These are phyloP conservation scores for Selenia dentaria DNA, from an alignment of 2,888 invertebrate genomes.

Conservation along the genomic window DNA sequence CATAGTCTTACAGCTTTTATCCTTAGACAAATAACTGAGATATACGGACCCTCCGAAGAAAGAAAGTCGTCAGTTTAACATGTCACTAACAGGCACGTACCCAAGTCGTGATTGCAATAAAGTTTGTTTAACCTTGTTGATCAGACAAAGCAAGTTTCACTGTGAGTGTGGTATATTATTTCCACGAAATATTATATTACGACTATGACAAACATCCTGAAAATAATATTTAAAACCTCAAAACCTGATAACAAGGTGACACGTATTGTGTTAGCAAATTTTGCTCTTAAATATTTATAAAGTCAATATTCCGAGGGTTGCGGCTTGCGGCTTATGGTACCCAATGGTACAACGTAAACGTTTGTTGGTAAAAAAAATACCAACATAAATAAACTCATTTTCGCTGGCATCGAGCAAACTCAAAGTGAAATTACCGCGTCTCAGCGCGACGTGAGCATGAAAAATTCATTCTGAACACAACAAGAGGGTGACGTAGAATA, in stretches of 20 bases:
- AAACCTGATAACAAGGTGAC: constrained; percentile 32
- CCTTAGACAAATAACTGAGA: too few relatives aligned
- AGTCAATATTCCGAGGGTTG: constrained; percentile 51
- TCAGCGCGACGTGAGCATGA: constrained; percentile 76
- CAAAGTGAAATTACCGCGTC: constrained; percentile 81
- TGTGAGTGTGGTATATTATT: too few relatives aligned
- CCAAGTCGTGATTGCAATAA: too few relatives aligned
- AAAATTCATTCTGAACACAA: constrained; percentile 80
- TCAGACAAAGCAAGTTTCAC: too few relatives aligned
- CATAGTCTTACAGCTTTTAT: too few relatives aligned
- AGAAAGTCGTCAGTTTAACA: too few relatives aligned
- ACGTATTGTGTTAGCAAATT: constrained; percentile 52
- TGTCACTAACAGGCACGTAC: too few relatives aligned
- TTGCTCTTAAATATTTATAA: constrained; percentile 57
- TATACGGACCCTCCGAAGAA: too few relatives aligned
- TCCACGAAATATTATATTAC: too few relatives aligned
- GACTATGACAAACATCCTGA: constrained; percentile 5
- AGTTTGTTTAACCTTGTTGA: too few relatives aligned
- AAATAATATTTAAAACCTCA: constrained; percentile 9
- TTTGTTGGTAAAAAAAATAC: constrained; percentile 56
- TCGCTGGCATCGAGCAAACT: constrained; percentile 65
- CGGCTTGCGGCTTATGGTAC: constrained; percentile 29
- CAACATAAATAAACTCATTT: constrained; percentile 75
- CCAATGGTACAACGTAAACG: constrained; percentile 53
- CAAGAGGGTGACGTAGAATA: constrained; percentile 76